Evolutionary conservation across 2,888 invertebrate genomes (phyloP), one percentile per base, ranked within the genome.

Genomic region (Acheta domesticus): DNA sequence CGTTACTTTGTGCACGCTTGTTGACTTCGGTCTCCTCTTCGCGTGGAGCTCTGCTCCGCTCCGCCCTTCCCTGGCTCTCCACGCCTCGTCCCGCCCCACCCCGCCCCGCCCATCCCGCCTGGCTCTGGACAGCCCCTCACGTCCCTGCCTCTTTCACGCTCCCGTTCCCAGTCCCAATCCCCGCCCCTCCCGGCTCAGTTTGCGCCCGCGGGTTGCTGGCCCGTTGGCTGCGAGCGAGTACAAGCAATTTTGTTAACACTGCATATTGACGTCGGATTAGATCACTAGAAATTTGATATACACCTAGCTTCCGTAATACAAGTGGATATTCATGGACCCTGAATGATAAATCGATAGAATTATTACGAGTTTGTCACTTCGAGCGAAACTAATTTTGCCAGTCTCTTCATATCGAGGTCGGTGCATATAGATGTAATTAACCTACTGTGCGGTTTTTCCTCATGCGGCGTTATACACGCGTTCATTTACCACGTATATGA

Each of bases 1-100:
- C 62, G 62, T 19, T n/a, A 36, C n/a, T 62, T 62, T 62, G 62
- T 19, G 62, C 62, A 62, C n/a, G 62, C 62, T 19, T 62, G 62
- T 62, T 62, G 62, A 62, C 62, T 62, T 62, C 62, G 62, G 16
- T 62, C 62, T 62, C 62, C 62, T 62, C 62, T 62, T 62, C 62
- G 62, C 16, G 62, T n/a, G n/a, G 16, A n/a, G 62, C 62, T 62
- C 14, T 8, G 62, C 36, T 36, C 36, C 36, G 36, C 8, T 36
- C 36, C 36, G 8, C 36, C 8, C 36, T 36, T 36, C 36, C 36
- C 36, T 8, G 8, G 36, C 62, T 16, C n/a, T 16, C 62, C 62
- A 16, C 62, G 62, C 8, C n/a, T 12, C 62, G 62, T 8, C 36
- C 1, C 36, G 36, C 8, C 36, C 5, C 5, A 8, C 36, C 36